Percentiles rank a stretch among this genome's conserved stretches.
These are phyloP conservation scores for Entomyzon cyanotis DNA, from an alignment of 2,113 vertebrate genomes.

Conservation along the genomic window DNA sequence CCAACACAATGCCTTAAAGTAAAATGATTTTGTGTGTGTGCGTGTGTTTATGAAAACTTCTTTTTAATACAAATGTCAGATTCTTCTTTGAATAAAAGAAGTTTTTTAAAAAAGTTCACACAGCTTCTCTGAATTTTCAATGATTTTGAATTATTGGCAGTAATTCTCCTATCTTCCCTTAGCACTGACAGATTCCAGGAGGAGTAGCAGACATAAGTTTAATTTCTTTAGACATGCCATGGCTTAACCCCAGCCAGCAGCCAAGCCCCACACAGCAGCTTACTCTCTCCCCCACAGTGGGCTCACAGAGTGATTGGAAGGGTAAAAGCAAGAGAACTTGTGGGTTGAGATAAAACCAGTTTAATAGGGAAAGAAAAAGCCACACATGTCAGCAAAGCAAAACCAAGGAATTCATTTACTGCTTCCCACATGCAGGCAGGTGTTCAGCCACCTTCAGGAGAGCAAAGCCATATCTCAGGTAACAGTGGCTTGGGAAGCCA, in stretches of 20 bases:
- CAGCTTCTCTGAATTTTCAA: not conserved
- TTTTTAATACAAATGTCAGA: too few relatives aligned
- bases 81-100: not conserved
- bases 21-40: not conserved
- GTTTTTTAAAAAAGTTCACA: not conserved
- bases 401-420: not conserved
- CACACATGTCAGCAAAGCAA: not conserved
- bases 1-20: not conserved
- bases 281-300: accelerated
- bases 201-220: not conserved
- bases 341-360: not conserved
- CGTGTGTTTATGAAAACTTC: not conserved
- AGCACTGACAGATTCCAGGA: not conserved
- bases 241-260: not conserved
- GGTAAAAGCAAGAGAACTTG: not conserved
- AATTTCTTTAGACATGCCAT: not conserved
- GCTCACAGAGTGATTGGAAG: accelerated
- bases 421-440: not conserved
- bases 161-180: not conserved
- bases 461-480: accelerated
- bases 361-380: not conserved
- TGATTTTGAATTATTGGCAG: not conserved
- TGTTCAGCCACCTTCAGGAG: not conserved
- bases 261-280: not conserved
- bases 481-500: not conserved